Evolutionary conservation across 2,113 vertebrate species (phyloP).

Genomic region (Labeo catla): DNA sequence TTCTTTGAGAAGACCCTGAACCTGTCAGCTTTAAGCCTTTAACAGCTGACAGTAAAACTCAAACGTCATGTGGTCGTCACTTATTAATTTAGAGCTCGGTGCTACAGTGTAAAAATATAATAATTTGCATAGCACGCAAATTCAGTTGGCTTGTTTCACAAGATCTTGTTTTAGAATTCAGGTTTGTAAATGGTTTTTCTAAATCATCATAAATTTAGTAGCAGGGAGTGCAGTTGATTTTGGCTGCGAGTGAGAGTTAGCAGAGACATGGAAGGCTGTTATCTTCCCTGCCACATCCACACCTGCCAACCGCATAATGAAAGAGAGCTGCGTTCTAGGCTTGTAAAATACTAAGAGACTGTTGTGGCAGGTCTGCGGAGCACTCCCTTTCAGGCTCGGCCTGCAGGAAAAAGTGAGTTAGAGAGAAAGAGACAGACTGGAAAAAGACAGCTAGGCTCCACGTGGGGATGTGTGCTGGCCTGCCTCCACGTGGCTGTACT

Average conservation of each 20-base stretch:
- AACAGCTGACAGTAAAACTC: slow-evolving; percentile 29
- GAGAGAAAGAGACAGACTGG: slow-evolving; percentile 18
- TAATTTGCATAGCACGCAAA: slow-evolving; percentile 2
- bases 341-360: slow-evolving; percentile 34
- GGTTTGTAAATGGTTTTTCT: background rate
- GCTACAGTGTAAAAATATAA: background rate
- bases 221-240: slow-evolving; percentile 23
- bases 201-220: slow-evolving; percentile 3
- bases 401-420: slow-evolving; percentile 30
- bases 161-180: background rate
- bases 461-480: slow-evolving; percentile 53
- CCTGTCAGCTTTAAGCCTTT: slow-evolving; percentile 10
- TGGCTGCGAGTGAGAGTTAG: slow-evolving; percentile 22
- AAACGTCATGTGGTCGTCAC: background rate
- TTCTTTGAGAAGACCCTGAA: background rate
- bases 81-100: background rate
- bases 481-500: slow-evolving; percentile 41
- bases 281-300: slow-evolving; percentile 48
- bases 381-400: slow-evolving; percentile 42
- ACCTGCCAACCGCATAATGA: slow-evolving; percentile 52
- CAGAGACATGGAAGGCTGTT: slow-evolving; percentile 11
- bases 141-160: background rate
- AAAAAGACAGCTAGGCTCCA: slow-evolving; percentile 1
- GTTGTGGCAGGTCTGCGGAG: slow-evolving; percentile 46
- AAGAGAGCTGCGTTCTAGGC: slow-evolving; percentile 39